phyloP scores from a whole-genome alignment of 2,888 invertebrate species.

The Epinotia ramella region DNA sequence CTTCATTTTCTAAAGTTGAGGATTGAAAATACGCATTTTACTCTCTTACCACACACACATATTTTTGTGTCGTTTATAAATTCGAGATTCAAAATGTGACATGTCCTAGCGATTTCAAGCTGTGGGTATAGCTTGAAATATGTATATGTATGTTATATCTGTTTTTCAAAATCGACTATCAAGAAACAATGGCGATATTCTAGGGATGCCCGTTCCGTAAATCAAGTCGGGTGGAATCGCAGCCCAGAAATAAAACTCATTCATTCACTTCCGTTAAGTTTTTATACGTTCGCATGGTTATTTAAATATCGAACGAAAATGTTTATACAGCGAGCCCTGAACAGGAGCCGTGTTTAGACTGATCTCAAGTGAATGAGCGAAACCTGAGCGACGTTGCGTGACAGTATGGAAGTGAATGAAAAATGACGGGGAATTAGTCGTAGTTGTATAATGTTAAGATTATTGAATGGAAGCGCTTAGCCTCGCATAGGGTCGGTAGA shows the following conservation, averaged over 20 bases:
- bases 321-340: constrained; percentile 72
- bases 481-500: no score
- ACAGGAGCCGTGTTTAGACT: constrained; percentile 78
- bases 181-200: no score
- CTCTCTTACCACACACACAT: no score
- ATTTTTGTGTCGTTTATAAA: no score
- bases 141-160: no score
- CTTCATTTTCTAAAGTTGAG: not conserved
- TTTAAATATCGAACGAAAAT: constrained; percentile 73
- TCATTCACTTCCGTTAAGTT: constrained; percentile 39
- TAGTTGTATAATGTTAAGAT: not conserved
- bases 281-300: constrained; percentile 68
- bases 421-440: constrained; percentile 37
- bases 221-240: not conserved
- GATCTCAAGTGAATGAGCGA: constrained; percentile 77
- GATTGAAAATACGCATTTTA: not conserved
- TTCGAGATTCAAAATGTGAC: no score
- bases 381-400: constrained; percentile 60
- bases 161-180: no score
- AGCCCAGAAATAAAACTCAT: constrained; percentile 17
- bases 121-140: no score
- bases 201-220: no score
- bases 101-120: no score
- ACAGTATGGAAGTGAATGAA: constrained; percentile 41
- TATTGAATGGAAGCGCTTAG: not conserved